Evolutionary conservation across 2,888 invertebrate species (phyloP), one percentile per base, ranked within the genome.

Genomic region (Drosophila prostipennis): DNA sequence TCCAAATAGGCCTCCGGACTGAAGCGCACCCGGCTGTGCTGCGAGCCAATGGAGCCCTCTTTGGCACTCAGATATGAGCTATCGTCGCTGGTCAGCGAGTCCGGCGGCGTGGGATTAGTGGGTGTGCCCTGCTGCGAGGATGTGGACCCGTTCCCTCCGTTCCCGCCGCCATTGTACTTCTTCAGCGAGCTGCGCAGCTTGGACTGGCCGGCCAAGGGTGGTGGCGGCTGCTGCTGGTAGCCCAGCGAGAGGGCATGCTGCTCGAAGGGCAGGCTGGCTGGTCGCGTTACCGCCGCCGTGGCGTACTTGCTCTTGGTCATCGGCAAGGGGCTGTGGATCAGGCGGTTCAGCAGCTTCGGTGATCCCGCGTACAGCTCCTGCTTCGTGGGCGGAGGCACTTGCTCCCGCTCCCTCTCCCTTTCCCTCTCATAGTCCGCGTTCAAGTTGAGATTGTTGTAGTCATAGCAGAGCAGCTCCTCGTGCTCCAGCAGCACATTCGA

Each of bases 21-120:
- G 92, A 96, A 96, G 63, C 95, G 93, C 65, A 96, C 96, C 13
- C 96, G 93, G 40, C 95, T 94, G 71, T 94, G 94, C n/a, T 95
- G 95, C 29, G 95, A 95, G 67, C 94, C 93, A 13, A 94, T 94
- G 0, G 93, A 93, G 70, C 93, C 94, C 86, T 96, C 96, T 86
- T 96, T 94, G 16, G 97, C 97, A 8, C 97, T 97, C 78, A 96
- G 95, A 91, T 97, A 98, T 45, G 96, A 96, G 87, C 96, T 96
- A 89, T 97, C 97, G 82, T 98, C 98, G 86, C 96, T 96, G 0
- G 96, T 95, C 68, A 96, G 89, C 76, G 96, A 96, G 83, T 97
- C 97, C 0, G 97, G 96, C 0, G 97, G 97, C 6, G 97, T 96
- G 2, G 96, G 96, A 91, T 96, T 96, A 0, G 96, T 96, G 16